phyloP scores from a whole-genome alignment of 1,140 invertebrate genomes.

The Tetragnatha versicolor region DNA sequence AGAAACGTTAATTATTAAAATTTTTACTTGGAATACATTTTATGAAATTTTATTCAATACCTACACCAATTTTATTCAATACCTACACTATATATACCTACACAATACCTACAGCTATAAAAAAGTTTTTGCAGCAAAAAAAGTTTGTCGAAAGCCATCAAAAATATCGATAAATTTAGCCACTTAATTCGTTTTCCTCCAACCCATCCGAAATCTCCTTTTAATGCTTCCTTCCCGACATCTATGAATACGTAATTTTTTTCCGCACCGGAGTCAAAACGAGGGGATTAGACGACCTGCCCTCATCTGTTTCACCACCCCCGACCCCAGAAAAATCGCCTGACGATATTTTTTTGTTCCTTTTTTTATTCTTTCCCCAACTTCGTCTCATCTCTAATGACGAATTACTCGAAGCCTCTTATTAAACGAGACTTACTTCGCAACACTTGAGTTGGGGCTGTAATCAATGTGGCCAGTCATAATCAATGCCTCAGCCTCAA shows the following conservation, averaged over 20 bases:
- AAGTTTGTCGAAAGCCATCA: too few species aligned
- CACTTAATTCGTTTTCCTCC: too few species aligned
- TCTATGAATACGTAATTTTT: slow-evolving; percentile 48
- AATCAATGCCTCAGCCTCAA: not conserved
- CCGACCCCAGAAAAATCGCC: not conserved
- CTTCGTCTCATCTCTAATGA: slow-evolving; percentile 35
- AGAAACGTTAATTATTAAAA: too few species aligned
- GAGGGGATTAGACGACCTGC: not conserved
- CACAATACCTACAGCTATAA: too few species aligned
- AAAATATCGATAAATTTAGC: too few species aligned
- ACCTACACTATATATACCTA: too few species aligned
- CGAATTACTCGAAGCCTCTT: slow-evolving; percentile 38
- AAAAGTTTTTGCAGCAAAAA: too few species aligned
- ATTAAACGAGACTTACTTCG: slow-evolving; percentile 51
- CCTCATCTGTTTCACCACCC: not conserved
- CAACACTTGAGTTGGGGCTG: not conserved
- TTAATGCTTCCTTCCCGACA: slow-evolving; percentile 31
- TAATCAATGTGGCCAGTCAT: slow-evolving; percentile 31
- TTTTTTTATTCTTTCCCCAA: not conserved
- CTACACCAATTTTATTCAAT: too few species aligned
- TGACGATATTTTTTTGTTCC: not conserved
- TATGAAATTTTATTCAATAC: too few species aligned
- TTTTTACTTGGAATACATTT: too few species aligned
- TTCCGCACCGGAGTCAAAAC: not conserved
- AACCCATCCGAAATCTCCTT: slow-evolving; percentile 9